Percentiles rank a stretch among this genome's conserved stretches.
These are phyloP conservation scores for Noctua fimbriata DNA, from an alignment of 2,888 invertebrate species.

Conservation along the genomic window DNA sequence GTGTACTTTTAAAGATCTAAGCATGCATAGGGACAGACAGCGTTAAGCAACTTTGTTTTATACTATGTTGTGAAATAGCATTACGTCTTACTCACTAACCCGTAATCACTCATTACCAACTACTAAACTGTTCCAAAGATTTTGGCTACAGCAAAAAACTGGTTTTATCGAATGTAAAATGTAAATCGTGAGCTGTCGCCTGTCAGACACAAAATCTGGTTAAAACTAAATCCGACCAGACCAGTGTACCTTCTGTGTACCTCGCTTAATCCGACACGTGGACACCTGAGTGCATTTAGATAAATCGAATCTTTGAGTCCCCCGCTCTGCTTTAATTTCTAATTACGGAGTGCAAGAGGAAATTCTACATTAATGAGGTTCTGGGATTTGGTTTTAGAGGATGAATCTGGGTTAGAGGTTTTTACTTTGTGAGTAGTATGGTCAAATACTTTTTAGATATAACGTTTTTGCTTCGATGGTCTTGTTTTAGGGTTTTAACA, in stretches of 20 bases:
- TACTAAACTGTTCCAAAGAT: neutral
- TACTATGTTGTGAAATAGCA: no score
- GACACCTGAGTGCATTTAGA: constrained; percentile 70
- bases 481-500: neutral
- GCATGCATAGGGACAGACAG: no score
- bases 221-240: constrained; percentile 25
- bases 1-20: no score
- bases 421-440: constrained; percentile 22
- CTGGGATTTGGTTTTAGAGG: constrained; percentile 28
- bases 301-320: constrained; percentile 74
- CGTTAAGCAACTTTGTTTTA: no score
- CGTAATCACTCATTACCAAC: neutral
- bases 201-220: constrained; percentile 19
- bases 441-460: neutral
- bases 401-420: constrained; percentile 31
- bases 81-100: neutral
- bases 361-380: constrained; percentile 55
- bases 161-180: constrained; percentile 20
- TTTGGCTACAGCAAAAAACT: neutral
- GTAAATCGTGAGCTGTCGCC: constrained; percentile 22
- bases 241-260: neutral
- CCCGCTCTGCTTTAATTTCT: constrained; percentile 66
- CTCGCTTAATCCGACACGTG: constrained; percentile 48
- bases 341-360: constrained; percentile 70
- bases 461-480: neutral